Conservation (phyloP, 2,113 vertebrate species). For the Protobothrops mucrosquamatus region DNA sequence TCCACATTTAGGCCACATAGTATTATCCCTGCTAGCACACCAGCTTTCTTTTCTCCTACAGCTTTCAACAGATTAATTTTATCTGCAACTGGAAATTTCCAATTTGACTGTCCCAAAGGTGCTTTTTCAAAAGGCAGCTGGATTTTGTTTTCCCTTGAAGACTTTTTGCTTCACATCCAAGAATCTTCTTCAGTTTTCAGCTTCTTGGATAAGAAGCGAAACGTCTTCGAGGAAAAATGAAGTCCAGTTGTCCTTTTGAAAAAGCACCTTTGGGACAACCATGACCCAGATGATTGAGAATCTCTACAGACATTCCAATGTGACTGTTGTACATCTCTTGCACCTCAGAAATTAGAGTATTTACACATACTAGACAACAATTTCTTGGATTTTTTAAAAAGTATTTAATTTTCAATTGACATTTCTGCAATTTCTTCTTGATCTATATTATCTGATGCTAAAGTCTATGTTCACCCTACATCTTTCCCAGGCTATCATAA, state of each 20-base stretch:
- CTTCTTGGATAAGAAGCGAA: not conserved
- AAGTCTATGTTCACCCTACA: not conserved
- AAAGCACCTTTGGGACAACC: not conserved
- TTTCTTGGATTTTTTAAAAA: not conserved
- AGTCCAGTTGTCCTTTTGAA: not conserved
- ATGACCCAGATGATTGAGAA: not conserved
- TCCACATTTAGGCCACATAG: not conserved
- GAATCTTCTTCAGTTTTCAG: not conserved
- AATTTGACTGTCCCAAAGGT: not conserved
- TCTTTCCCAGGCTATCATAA: not conserved
- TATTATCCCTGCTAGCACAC: not conserved
- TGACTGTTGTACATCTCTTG: not conserved
- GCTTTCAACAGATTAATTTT: not conserved
- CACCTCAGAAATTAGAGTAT: not conserved
- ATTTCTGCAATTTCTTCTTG: not conserved
- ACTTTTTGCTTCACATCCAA: not conserved
- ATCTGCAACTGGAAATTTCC: not conserved
- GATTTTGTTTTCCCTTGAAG: not conserved
- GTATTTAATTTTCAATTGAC: not conserved
- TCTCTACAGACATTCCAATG: not conserved
- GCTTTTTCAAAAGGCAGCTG: not conserved
- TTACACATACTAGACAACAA: not conserved
- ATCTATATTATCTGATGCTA: not conserved
- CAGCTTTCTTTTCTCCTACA: not conserved
- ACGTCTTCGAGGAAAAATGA: not conserved